Evolutionary conservation across 2,113 vertebrate genomes (phyloP), one percentile per base, ranked within the genome.

Genomic region (Tursiops truncatus): DNA sequence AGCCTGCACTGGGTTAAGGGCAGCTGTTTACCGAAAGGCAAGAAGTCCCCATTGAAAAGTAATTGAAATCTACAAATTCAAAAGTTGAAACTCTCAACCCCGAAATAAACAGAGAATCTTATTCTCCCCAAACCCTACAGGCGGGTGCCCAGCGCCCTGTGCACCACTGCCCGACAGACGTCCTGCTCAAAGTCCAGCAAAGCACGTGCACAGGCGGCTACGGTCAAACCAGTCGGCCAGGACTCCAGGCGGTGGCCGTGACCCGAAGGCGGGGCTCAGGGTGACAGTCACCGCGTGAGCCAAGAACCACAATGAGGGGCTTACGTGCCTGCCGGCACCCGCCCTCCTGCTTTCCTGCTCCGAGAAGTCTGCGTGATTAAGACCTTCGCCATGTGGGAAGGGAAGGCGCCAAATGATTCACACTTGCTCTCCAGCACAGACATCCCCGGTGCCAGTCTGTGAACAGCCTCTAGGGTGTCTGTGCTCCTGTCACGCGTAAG

Each of bases 271-370:
- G 0, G 23, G 53, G 85, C 71, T 7, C 1, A 0, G 12, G 77
- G 63, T 11, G 68, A 56, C 31, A 2, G 71, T 50, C 26, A 2
- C 20, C 12, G 0, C 0, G 0, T 23, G 13, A 28, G 38, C 9
- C 26, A 2, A 44, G 23, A 58, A 14, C 80, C 47, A 53, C 81
- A 21, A 2, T 0, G 62, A 60, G n/a, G 41, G 31, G 62, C 70
- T 63, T 4, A 9, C 2, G 58, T 0, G 15, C 60, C 0, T 0
- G 2, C 8, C 2, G 3, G 1, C 12, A 1, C 38, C 23, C 44
- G 2, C 36, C 70, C 28, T 1, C 70, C 23, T n/a, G 17, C 21
- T 21, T 3, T 67, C 36, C 82, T 68, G 11, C 71, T 60, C 70
- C 1, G 0, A 12, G 21, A 60, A 47, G 47, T 2, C 44, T 0